Evolutionary conservation across 2,888 invertebrate genomes (phyloP).

Genomic region (Pseudococcus viburni): DNA sequence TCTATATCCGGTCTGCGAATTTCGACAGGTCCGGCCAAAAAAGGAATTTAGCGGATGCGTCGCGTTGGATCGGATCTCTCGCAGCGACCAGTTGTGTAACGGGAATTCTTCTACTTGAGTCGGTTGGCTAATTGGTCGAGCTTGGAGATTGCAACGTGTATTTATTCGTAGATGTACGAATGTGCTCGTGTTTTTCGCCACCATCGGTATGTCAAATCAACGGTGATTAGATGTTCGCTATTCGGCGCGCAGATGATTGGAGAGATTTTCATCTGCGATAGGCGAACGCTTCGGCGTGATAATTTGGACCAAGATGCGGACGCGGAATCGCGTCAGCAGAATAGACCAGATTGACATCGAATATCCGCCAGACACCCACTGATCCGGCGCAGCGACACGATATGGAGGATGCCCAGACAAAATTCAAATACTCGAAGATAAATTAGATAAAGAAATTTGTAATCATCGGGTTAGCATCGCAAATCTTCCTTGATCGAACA

Average conservation of each 20-base stretch:
- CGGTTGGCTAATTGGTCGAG: neutral
- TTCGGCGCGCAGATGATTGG: neutral
- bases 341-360: neutral
- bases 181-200: neutral
- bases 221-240: neutral
- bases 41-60: neutral
- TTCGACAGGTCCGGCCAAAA: neutral
- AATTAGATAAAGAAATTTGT: neutral
- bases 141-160: neutral
- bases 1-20: neutral
- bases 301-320: neutral
- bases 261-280: neutral
- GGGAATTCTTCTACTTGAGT: neutral
- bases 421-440: neutral
- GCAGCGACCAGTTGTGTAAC: neutral
- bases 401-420: neutral
- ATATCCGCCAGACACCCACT: neutral
- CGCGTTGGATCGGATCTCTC: neutral
- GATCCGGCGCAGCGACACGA: neutral
- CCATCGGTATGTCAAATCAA: no score
- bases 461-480: neutral
- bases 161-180: no score
- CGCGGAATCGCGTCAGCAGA: neutral
- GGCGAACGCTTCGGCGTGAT: neutral
- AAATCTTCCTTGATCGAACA: slow-evolving; percentile 1